A percentile compares a stretch with the other conserved stretches of the same genome.
Evolutionary conservation across 2,888 invertebrate species (phyloP).

Genomic region (Rhodophaea formosa): DNA sequence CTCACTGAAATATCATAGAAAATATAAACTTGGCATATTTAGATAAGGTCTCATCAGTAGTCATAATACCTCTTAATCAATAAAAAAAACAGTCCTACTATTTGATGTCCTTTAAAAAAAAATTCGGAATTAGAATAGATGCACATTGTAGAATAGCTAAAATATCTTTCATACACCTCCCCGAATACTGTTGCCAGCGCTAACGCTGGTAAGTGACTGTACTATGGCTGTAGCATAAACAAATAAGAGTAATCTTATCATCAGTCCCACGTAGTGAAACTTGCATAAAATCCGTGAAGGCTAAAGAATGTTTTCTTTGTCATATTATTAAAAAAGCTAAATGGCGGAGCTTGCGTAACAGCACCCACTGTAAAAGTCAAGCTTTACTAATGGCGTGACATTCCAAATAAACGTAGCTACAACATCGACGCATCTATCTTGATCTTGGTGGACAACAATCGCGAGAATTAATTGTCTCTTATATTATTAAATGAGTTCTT

Average conservation of each 20-base stretch:
- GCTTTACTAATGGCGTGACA: slow-evolving; percentile 13
- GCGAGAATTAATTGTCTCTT: background rate
- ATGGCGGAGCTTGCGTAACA: slow-evolving; percentile 17
- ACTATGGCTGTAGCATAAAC: background rate
- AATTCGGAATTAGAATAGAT: too few relatives aligned
- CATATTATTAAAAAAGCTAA: slow-evolving; percentile 23
- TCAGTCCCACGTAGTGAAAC: background rate
- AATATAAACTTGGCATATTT: too few relatives aligned
- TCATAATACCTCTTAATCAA: too few relatives aligned
- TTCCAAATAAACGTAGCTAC: slow-evolving; percentile 17
- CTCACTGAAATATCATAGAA: too few relatives aligned
- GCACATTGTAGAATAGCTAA: too few relatives aligned
- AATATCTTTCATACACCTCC: too few relatives aligned
- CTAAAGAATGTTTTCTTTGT: slow-evolving; percentile 16
- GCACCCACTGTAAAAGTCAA: slow-evolving; percentile 15
- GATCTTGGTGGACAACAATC: background rate
- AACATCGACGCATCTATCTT: slow-evolving; percentile 20
- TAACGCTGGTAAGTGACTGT: too few relatives aligned
- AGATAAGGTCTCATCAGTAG: too few relatives aligned
- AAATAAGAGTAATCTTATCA: background rate
- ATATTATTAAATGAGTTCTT: too few relatives aligned
- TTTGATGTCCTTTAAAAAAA: too few relatives aligned
- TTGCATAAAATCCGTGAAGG: background rate
- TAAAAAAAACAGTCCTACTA: too few relatives aligned
- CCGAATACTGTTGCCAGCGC: too few relatives aligned